A percentile compares a stretch with the other conserved stretches of the same genome.
These are phyloP conservation scores for Parnassius smintheus DNA, from an alignment of 2,888 invertebrate genomes.

Conservation along the genomic window DNA sequence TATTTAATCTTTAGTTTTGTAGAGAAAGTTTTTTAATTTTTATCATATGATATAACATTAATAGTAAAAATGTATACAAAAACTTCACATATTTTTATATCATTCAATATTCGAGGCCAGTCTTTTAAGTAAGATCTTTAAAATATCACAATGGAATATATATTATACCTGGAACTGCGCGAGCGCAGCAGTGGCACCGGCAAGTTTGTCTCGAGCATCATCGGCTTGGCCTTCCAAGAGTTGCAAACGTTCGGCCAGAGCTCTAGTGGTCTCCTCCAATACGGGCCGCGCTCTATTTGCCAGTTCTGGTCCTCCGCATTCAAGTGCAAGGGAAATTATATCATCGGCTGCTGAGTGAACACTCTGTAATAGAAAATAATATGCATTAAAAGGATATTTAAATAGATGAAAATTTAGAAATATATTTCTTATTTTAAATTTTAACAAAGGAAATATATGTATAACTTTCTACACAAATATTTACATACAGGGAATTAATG, in stretches of 20 bases:
- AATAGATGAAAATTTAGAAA: background rate
- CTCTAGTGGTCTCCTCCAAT: conserved; percentile 87
- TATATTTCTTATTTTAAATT: too few species aligned
- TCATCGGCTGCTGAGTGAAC: conserved; percentile 86
- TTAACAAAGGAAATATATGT: too few species aligned
- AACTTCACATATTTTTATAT: too few species aligned
- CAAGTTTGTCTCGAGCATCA: conserved; percentile 89
- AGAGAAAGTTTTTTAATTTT: too few species aligned
- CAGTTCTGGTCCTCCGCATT: conserved; percentile 87
- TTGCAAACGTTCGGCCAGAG: conserved; percentile 87
- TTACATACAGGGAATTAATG: too few species aligned
- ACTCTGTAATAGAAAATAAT: conserved; percentile 55
- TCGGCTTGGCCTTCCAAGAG: conserved; percentile 89
- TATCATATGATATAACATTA: too few species aligned
- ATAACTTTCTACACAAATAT: too few species aligned
- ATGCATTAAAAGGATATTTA: background rate
- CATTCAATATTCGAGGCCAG: too few species aligned
- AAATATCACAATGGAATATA: background rate
- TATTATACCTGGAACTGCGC: conserved; percentile 87
- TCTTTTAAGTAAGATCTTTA: too few species aligned
- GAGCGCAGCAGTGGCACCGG: conserved; percentile 92
- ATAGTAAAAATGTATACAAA: too few species aligned
- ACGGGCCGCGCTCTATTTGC: conserved; percentile 89
- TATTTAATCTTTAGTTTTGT: too few species aligned
- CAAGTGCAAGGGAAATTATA: conserved; percentile 76